Evolutionary conservation across 2,888 invertebrate genomes (phyloP).

Genomic region (Xestobium rufovillosum): DNA sequence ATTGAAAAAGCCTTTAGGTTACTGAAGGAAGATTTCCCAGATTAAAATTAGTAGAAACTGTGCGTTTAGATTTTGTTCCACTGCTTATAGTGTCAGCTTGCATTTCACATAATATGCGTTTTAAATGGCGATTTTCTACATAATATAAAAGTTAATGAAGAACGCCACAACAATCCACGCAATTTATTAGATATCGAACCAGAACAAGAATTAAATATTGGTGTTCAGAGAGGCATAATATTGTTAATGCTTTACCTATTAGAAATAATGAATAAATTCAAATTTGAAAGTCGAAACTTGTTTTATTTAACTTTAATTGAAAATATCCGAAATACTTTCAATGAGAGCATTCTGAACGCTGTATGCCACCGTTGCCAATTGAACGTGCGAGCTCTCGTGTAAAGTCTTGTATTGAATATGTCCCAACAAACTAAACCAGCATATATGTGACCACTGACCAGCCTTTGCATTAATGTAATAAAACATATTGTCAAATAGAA

Average conservation of each 20-base stretch:
- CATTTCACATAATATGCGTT: constrained; percentile 22
- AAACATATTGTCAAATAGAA: too few relatives aligned
- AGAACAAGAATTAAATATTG: neutral
- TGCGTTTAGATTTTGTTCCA: constrained; percentile 18
- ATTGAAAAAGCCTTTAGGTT: constrained; percentile 25
- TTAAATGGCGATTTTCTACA: constrained; percentile 13
- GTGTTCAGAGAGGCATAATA: neutral
- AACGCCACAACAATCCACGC: neutral
- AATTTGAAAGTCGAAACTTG: too few relatives aligned
- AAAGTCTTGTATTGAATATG: too few relatives aligned
- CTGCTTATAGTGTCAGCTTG: constrained; percentile 20
- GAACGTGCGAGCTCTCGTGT: too few relatives aligned
- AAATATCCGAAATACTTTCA: too few relatives aligned
- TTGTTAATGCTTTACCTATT: neutral
- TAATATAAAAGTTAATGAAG: constrained; percentile 5
- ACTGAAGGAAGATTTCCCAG: constrained; percentile 23
- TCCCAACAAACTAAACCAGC: too few relatives aligned
- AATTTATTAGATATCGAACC: neutral
- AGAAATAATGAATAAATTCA: neutral
- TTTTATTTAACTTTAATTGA: too few relatives aligned
- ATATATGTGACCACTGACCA: too few relatives aligned
- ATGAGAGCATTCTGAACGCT: too few relatives aligned
- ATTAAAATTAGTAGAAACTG: constrained; percentile 20
- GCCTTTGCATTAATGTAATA: too few relatives aligned
- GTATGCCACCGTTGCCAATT: too few relatives aligned